Conservation (phyloP, 2,113 vertebrate genomes). For the Mugil cephalus region DNA sequence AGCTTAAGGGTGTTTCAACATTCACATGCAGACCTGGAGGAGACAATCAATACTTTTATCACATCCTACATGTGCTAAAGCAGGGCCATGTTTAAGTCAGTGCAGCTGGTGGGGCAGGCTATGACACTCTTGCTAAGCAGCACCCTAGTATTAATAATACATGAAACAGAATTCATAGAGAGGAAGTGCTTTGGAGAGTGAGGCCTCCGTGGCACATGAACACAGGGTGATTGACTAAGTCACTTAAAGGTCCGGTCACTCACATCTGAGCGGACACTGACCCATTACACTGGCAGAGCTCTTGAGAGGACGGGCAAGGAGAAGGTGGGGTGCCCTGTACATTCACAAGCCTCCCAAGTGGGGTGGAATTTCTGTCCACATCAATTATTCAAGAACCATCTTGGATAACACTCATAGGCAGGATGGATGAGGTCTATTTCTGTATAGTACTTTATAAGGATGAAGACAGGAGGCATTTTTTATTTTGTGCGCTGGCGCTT, state of each 20-base stretch:
- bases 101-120: conserved; percentile 50
- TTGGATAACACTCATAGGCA: conserved; percentile 78
- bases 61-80: conserved; percentile 37
- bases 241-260: conserved; percentile 67
- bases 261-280: conserved; percentile 68
- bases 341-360: conserved; percentile 69
- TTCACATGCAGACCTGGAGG: conserved; percentile 19
- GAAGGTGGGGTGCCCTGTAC: conserved; percentile 68
- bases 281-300: conserved; percentile 51
- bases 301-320: conserved; percentile 50
- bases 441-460: conserved; percentile 82
- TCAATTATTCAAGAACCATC: conserved; percentile 82
- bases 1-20: conserved; percentile 30
- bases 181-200: conserved; percentile 43
- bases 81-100: conserved; percentile 26
- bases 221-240: conserved; percentile 70
- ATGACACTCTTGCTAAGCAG: conserved; percentile 63
- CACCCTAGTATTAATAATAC: conserved; percentile 73
- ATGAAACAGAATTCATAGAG: conserved; percentile 73
- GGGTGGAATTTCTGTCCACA: conserved; percentile 81
- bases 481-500: conserved; percentile 70
- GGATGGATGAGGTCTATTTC: conserved; percentile 83
- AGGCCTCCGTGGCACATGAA: conserved; percentile 55
- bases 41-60: conserved; percentile 63
- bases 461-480: conserved; percentile 80